Base-by-base conservation (phyloP, 2,888 invertebrate species). In the Adelognathus sp. region DNA sequence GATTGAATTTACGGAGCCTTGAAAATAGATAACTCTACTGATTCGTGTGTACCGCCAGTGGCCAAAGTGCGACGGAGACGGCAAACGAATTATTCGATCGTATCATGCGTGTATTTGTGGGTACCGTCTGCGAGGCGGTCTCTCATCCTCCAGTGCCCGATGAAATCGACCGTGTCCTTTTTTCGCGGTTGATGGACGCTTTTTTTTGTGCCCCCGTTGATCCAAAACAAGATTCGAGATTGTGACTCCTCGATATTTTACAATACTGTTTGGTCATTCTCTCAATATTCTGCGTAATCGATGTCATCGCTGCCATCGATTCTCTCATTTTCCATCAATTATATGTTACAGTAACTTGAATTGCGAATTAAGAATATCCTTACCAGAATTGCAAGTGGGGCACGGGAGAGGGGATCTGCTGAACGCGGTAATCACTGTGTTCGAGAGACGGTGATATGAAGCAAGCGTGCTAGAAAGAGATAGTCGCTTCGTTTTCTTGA, bases 1-100 rank as follows among this genome's bases (percentile, higher is more conserved):
- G 71, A 79, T 79, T 79, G 76, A 79, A 79, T 76, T 76, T 67
- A 67, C 50, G 67, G 52, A 67, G 74, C 69, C 52, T 71, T 79
- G 76, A 76, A 75, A 67, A 75, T 79, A 66, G 79, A 75, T 71
- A 74, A 71, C 71, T 31, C n/a, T n/a, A 67, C 61, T 31, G 58
- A 24, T 6, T 29, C n/a, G n/a, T n/a, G n/a, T n/a, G n/a, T 16
- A 52, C 41, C 27, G 54, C 39, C 39, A 16, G 27, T 39, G 36
- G 36, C 52, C n/a, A 27, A 7, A 9, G 52, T 54, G 52, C 18
- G 54, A 67, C 36, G 54, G 18, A 56, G 29, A 44, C 5, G 46
- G 7, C n/a, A 29, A 60, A 41, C 2, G 16, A 24, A 36, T 73
- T 21, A 56, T 41, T 41, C 27, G 24, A 18, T 11, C 33, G 46